These are phyloP conservation scores for Mus spicilegus DNA, from an alignment of 2,113 vertebrate species.

Conservation along the genomic window DNA sequence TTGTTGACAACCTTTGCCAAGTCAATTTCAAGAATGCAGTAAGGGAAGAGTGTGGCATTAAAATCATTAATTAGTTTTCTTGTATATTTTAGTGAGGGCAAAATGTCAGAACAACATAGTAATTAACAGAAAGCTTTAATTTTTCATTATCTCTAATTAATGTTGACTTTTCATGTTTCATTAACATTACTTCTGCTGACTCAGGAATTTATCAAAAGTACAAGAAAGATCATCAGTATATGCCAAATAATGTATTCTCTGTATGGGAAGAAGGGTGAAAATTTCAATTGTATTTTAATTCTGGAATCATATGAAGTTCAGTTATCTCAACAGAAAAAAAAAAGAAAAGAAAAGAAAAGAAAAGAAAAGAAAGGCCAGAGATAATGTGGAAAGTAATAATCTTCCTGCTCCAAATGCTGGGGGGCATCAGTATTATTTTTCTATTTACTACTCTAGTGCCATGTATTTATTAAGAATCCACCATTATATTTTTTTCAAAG, in stretches of 20 bases:
- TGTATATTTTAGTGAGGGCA: conserved; percentile 71
- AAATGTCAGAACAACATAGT: conserved; percentile 72
- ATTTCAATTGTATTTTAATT: conserved; percentile 51
- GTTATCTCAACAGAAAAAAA: conserved; percentile 22
- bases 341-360: neutral
- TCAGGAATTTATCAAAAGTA: conserved; percentile 60
- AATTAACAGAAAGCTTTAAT: conserved; percentile 81
- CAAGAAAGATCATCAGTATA: conserved; percentile 38
- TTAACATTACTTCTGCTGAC: conserved; percentile 79
- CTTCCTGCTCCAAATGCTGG: neutral
- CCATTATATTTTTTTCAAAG: neutral
- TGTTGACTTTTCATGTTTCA: conserved; percentile 80
- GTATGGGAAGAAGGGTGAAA: neutral
- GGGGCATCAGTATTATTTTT: neutral
- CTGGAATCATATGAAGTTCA: neutral
- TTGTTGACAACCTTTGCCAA: conserved; percentile 51
- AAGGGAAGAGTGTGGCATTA: conserved; percentile 20
- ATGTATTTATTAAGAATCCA: conserved; percentile 2
- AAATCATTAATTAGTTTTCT: conserved; percentile 73
- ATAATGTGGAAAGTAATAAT: conserved; percentile 31
- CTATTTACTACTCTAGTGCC: neutral
- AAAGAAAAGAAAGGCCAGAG: neutral
- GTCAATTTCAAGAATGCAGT: conserved; percentile 48
- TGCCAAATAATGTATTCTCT: conserved; percentile 11
- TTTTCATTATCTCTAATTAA: conserved; percentile 84